Base-by-base conservation (phyloP, 2,888 invertebrate genomes). In the Phortica magna region DNA sequence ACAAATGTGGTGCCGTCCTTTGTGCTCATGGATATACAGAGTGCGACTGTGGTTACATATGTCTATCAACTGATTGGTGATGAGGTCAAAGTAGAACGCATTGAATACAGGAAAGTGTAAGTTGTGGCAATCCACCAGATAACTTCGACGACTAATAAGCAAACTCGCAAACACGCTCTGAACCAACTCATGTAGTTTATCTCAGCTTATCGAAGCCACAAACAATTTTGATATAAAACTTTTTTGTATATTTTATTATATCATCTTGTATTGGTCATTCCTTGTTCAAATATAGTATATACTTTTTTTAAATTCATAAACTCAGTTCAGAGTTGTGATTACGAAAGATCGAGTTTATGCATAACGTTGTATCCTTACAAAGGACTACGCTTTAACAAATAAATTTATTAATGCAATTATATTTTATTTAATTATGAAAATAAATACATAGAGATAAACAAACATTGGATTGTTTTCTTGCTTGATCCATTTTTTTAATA, bases 1-100 rank as follows among this genome's bases (percentile, higher is more conserved):
- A 96, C 95, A 96, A 98, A 94, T 93, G 94, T 98, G 42, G 97
- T 95, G 74, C 98, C 99, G 71, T 99, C 99, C 0, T 99, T 99
- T 92, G 99, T 99, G 1, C 93, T 99, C 75, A 98, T 99, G 96
- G 99, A 99, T 92, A 99, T 99, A 83, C 99, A 99, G 92, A 98
- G 98, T 89, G 96, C 98, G 0, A 98, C 98, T 2, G 98, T 99
- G 22, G 98, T 99, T 10, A 98, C 98, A 0, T 99, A 99, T 89
- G 98, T 99, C 2, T 99, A 99, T 93, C 98, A 99, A 91, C 93
- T 99, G 72, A 95, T 98, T 67, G 98, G 97, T 3, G 98, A 99
- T 87, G 99, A 99, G 91, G 99, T 99, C n/a, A 99, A 99, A 93
- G 99, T 99, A 2, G 99, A 99, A 91, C 94, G 98, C 91, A 98